Evolutionary conservation across 1,140 invertebrate genomes (phyloP).

Genomic region (Linepithema humile): DNA sequence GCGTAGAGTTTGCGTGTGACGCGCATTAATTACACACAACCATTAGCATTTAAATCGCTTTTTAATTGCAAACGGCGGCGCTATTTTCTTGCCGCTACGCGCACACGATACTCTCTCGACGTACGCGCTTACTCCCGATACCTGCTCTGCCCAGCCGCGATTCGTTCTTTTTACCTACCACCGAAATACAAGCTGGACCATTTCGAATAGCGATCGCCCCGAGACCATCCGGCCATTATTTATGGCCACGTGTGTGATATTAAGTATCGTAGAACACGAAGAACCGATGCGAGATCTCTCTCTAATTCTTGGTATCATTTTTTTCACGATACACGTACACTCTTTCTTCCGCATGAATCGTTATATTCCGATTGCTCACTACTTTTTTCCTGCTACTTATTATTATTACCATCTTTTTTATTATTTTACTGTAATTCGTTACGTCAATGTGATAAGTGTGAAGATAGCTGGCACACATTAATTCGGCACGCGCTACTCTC

Average conservation of each 20-base stretch:
- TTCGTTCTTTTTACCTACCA: not conserved
- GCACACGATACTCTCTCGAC: constrained; percentile 16
- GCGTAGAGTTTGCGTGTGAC: constrained; percentile 65
- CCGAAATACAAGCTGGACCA: constrained; percentile 26
- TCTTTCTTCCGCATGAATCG: not conserved
- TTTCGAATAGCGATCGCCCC: constrained; percentile 59
- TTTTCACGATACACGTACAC: not conserved
- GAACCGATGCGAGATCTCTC: constrained; percentile 42
- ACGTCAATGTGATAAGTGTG: constrained; percentile 57
- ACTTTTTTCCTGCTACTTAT: not conserved
- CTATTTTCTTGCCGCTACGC: constrained; percentile 44
- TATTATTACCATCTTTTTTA: not conserved
- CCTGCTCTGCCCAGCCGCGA: constrained; percentile 22
- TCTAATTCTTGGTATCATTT: constrained; percentile 56
- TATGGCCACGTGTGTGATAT: constrained; percentile 68
- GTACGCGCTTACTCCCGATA: constrained; percentile 27
- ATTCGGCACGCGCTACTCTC: constrained; percentile 41
- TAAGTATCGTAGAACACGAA: constrained; percentile 70
- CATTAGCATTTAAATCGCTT: constrained; percentile 79
- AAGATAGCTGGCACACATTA: not conserved
- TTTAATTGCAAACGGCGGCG: constrained; percentile 74
- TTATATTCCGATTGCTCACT: not conserved
- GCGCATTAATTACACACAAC: constrained; percentile 71
- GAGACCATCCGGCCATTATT: constrained; percentile 68
- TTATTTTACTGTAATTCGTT: not conserved